Conservation (phyloP, 2,113 vertebrate species). For the Platichthys stellatus region DNA sequence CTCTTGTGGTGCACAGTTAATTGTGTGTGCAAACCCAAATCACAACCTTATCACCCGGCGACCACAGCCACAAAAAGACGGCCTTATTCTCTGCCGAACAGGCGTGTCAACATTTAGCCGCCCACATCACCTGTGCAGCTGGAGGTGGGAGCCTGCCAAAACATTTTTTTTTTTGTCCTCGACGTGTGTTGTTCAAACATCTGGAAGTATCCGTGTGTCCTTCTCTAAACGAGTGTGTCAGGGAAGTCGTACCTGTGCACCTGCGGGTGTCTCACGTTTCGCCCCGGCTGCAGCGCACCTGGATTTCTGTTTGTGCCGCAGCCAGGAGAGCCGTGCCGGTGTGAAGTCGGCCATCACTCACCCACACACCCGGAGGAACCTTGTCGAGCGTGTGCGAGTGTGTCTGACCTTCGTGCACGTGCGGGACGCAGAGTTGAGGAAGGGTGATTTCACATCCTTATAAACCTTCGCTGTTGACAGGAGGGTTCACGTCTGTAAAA, state of each 20-base stretch:
- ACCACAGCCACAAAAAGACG: conserved; percentile 42
- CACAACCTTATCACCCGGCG: conserved; percentile 43
- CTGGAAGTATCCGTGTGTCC: conserved; percentile 28
- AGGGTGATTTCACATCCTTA: conserved; percentile 39
- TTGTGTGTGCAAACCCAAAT: conserved; percentile 58
- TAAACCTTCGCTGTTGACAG: conserved; percentile 53
- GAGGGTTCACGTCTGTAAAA: conserved; percentile 40
- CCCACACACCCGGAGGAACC: conserved; percentile 10
- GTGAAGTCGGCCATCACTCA: background rate
- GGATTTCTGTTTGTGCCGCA: conserved; percentile 50
- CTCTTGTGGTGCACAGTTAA: conserved; percentile 38
- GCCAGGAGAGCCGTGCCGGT: conserved; percentile 32
- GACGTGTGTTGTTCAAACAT: conserved; percentile 34
- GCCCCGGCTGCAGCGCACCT: conserved; percentile 43
- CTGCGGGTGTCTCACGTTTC: conserved; percentile 61
- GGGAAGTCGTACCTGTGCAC: conserved; percentile 60
- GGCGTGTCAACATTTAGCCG: conserved; percentile 62
- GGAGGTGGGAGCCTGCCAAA: conserved; percentile 13
- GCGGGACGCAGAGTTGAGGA: conserved; percentile 15
- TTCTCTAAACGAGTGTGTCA: conserved; percentile 22
- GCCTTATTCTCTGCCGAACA: conserved; percentile 40
- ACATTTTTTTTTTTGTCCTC: background rate
- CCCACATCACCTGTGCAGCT: conserved; percentile 48
- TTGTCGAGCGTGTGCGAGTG: background rate
- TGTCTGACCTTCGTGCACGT: conserved; percentile 27